Conservation (phyloP, 2,888 invertebrate species). For the Lacanobia wlatinum region DNA sequence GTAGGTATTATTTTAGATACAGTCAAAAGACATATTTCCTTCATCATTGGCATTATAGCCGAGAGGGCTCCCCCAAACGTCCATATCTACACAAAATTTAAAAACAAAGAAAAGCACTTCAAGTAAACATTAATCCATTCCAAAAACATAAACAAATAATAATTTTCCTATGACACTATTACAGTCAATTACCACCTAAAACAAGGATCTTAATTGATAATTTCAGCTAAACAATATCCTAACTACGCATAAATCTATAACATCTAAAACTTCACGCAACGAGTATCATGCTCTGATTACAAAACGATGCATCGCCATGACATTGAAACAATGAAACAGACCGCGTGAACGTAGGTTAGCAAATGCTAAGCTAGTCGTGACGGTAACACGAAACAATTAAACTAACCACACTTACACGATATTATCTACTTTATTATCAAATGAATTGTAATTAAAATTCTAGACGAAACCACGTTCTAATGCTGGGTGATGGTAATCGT, state of each 20-base stretch:
- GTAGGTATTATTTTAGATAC: neutral
- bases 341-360: constrained; percentile 58
- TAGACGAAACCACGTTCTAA: constrained; percentile 41
- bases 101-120: neutral
- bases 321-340: constrained; percentile 65
- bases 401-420: constrained; percentile 69
- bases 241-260: constrained; percentile 44
- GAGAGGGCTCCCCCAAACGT: neutral
- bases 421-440: constrained; percentile 68
- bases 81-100: neutral
- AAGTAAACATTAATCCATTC: neutral
- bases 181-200: constrained; percentile 15
- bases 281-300: constrained; percentile 59
- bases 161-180: neutral
- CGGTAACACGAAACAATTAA: constrained; percentile 72
- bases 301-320: constrained; percentile 61
- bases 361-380: constrained; percentile 63
- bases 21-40: constrained; percentile 5
- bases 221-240: constrained; percentile 17
- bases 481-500: constrained; percentile 44
- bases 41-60: too few species aligned
- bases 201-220: neutral
- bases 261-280: constrained; percentile 52
- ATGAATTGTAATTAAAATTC: constrained; percentile 61
- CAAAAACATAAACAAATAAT: neutral